Percentiles rank a stretch among this genome's conserved stretches.
phyloP scores from a whole-genome alignment of 2,888 invertebrate genomes.

The Tipula lateralis region DNA sequence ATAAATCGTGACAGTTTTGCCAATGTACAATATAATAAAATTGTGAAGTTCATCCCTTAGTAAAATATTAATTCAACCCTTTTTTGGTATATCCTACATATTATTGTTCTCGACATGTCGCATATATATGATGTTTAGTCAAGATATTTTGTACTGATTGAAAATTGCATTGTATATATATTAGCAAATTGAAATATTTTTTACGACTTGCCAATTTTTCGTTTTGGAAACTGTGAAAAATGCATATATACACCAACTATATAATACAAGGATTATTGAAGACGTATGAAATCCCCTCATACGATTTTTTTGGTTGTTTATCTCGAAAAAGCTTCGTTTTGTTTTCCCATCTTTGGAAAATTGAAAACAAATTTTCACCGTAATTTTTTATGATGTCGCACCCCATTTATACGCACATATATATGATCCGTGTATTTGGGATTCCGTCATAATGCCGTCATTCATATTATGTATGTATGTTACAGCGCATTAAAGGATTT shows the following conservation, averaged over 20 bases:
- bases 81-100: not conserved
- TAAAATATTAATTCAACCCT: not conserved
- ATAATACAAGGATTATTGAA: not conserved
- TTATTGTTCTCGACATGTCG: not conserved
- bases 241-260: not conserved
- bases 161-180: conserved; percentile 13
- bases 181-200: conserved; percentile 11
- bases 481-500: not conserved
- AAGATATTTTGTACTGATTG: not conserved
- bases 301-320: not conserved
- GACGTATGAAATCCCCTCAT: not conserved
- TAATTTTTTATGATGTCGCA: conserved; percentile 20
- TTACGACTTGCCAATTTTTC: not conserved
- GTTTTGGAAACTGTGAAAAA: not conserved
- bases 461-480: not conserved
- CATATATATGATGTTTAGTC: not conserved
- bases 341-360: not conserved
- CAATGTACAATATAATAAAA: no score
- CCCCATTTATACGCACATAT: not conserved
- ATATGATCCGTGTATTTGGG: not conserved
- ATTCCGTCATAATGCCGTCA: not conserved
- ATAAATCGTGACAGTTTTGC: not conserved
- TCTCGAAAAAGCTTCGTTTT: not conserved
- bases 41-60: no score
- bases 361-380: conserved; percentile 28